Evolutionary conservation across 2,113 vertebrate genomes (phyloP), one percentile per base, ranked within the genome.

Genomic region (Meriones unguiculatus): DNA sequence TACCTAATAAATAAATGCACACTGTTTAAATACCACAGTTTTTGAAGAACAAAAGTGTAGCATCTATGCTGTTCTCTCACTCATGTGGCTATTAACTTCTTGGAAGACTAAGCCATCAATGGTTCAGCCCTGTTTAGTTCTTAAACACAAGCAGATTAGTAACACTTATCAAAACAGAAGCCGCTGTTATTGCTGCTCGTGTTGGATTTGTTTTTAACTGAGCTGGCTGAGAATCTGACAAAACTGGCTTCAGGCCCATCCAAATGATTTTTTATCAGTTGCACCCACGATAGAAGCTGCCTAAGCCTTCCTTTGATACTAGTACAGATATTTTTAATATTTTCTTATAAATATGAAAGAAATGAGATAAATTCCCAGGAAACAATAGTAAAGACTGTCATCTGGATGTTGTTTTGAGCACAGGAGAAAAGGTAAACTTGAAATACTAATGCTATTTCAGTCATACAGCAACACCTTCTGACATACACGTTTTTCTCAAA

Each of bases 191-290:
- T 50, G 35, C 24, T 93, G 69, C 46, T 95, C 65, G 32, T 32
- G 25, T 67, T 62, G 30, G 18, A 41, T 93, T 84, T 96, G 87
- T 77, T 93, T 89, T 93, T 75, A 93, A 91, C 5, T 54, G 86
- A 91, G 85, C 81, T 96, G 77, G 69, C 85, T 97, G 77, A 94
- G 62, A 98, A 89, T 73, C 5, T 86, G 70, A 95, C 85, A 95
- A 95, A 92, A 89, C 0, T 95, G 80, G 62, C 72, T 73, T 69
- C 22, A 70, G 64, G 54, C 46, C 81, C 86, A 41, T 78, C 28
- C 65, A 92, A 86, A 90, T 84, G 35, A 77, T 46, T 93, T n/a
- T 72, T 62, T 9, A 91, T 72, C 72, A 78, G 67, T 77, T 84
- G 32, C 20, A 30, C 32, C 50, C 90, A 95, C 62, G 57, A 76